phyloP scores from a whole-genome alignment of 2,797 vertebrate species.

The Gymnocypris eckloni region DNA sequence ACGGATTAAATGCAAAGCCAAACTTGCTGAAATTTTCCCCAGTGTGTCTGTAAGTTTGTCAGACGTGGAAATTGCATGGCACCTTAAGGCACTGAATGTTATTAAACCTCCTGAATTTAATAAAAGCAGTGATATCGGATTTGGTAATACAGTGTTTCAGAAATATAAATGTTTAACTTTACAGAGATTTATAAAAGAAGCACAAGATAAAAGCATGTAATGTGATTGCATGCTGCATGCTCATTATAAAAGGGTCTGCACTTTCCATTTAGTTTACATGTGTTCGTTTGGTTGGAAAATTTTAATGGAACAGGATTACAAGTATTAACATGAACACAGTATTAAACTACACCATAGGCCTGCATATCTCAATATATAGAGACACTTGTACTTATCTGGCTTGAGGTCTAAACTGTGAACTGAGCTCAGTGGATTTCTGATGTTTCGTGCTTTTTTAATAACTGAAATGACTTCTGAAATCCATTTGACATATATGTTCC shows the following conservation, averaged over 20 bases:
- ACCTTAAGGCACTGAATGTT: neutral
- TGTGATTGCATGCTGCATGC: neutral
- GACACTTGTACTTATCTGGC: neutral
- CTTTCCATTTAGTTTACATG: neutral
- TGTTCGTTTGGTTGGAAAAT: neutral
- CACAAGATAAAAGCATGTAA: neutral
- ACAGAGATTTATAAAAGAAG: neutral
- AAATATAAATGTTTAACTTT: neutral
- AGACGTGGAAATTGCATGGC: neutral
- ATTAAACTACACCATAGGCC: neutral
- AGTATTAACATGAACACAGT: neutral
- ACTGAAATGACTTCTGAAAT: neutral
- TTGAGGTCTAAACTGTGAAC: neutral
- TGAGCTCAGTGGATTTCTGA: neutral
- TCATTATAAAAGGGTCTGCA: neutral
- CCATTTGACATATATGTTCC: neutral
- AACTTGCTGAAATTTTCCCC: neutral
- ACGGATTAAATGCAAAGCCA: too few relatives aligned
- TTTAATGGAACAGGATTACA: neutral
- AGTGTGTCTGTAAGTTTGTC: neutral
- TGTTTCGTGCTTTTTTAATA: neutral
- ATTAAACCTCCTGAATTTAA: neutral
- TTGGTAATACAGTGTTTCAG: neutral
- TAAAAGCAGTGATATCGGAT: neutral
- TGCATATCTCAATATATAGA: neutral